Evolutionary conservation across 2,888 invertebrate genomes (phyloP).

Genomic region (Drosophila prostipennis): DNA sequence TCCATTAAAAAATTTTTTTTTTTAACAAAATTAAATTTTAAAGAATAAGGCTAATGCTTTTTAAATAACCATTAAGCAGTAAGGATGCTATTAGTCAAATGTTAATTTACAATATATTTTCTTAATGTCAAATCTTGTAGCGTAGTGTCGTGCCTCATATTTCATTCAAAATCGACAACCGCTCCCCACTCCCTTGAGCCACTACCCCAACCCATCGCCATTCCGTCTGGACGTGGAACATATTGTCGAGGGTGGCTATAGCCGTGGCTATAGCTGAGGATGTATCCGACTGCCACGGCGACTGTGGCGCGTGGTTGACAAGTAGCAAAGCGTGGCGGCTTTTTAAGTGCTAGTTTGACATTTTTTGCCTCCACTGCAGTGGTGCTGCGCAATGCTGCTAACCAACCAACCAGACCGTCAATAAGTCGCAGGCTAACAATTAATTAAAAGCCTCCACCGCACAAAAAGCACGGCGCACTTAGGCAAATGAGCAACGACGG

Average conservation of each 20-base stretch:
- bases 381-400: slow-evolving; percentile 54
- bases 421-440: slow-evolving; percentile 75
- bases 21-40: too few relatives aligned
- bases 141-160: slow-evolving; percentile 50
- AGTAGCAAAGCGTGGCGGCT: slow-evolving; percentile 77
- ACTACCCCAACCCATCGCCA: slow-evolving; percentile 2
- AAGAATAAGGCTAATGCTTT: too few relatives aligned
- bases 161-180: slow-evolving; percentile 26
- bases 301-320: slow-evolving; percentile 70
- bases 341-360: slow-evolving; percentile 76
- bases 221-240: slow-evolving; percentile 62
- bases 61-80: too few relatives aligned
- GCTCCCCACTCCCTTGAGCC: slow-evolving; percentile 12
- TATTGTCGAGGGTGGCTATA: slow-evolving; percentile 71
- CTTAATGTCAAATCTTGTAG: slow-evolving; percentile 20
- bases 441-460: slow-evolving; percentile 72
- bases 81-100: not conserved
- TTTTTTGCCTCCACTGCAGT: slow-evolving; percentile 50
- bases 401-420: slow-evolving; percentile 61
- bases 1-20: too few relatives aligned
- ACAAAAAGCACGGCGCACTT: slow-evolving; percentile 65
- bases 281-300: slow-evolving; percentile 18
- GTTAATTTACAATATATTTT: not conserved
- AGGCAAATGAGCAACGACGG: slow-evolving; percentile 71
- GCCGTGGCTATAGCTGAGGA: not conserved